These are phyloP conservation scores for Anser brachyrhynchus DNA, from an alignment of 2,113 vertebrate genomes.

Conservation along the genomic window DNA sequence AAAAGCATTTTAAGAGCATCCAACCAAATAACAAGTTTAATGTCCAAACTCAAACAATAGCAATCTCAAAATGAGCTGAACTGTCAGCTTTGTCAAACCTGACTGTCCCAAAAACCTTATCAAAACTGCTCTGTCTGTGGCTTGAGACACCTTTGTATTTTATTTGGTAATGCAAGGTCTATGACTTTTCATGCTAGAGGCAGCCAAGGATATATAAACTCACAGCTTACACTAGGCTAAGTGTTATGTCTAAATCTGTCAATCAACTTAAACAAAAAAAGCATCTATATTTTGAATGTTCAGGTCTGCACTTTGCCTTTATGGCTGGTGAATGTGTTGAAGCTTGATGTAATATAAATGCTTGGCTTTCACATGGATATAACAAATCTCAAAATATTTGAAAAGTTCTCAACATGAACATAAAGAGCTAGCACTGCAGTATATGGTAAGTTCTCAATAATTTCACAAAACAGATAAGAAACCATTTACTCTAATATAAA, in stretches of 20 bases:
- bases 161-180: background rate
- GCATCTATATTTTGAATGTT: background rate
- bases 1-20: background rate
- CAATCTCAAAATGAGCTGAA: background rate
- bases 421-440: background rate
- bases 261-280: background rate
- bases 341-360: background rate
- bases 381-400: background rate
- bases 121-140: background rate
- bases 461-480: background rate
- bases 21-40: background rate
- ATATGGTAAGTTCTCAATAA: background rate
- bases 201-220: background rate
- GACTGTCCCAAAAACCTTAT: background rate
- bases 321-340: background rate
- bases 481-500: background rate
- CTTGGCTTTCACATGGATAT: background rate
- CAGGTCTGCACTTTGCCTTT: background rate
- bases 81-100: background rate
- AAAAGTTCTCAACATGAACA: background rate
- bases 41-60: background rate
- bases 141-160: constrained; percentile 7
- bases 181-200: background rate
- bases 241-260: background rate
- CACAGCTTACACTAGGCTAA: background rate